Conservation (phyloP, 2,888 invertebrate genomes). For the Latrodectus elegans region DNA sequence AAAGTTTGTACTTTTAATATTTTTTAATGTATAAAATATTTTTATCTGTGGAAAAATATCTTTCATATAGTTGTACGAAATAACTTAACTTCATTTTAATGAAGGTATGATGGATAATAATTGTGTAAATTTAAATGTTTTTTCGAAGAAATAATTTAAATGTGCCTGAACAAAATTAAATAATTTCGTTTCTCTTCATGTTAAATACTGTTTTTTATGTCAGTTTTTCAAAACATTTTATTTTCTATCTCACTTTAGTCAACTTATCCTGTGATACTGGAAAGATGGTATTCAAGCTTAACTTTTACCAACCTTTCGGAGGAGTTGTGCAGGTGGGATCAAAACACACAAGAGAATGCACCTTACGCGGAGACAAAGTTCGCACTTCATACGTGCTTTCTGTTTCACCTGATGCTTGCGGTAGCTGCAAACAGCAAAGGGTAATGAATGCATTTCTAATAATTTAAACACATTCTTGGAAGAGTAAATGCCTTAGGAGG, state of each 20-base stretch:
- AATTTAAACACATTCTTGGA: background rate
- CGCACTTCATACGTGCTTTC: slow-evolving; percentile 41
- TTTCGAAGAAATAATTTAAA: no score
- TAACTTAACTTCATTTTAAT: background rate
- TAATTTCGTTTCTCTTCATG: no score
- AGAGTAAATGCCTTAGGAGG: no score
- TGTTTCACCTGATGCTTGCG: slow-evolving; percentile 51
- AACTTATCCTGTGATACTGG: slow-evolving; percentile 93
- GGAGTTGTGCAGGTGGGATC: slow-evolving; percentile 93
- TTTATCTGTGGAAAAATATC: background rate
- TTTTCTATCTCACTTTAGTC: slow-evolving; percentile 76
- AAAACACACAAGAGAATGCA: slow-evolving; percentile 75
- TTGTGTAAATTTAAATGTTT: no score
- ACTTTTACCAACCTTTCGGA: slow-evolving; percentile 92
- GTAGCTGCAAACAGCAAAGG: slow-evolving; percentile 49
- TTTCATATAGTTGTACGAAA: background rate
- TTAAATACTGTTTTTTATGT: no score
- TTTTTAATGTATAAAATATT: background rate
- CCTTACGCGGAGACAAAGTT: slow-evolving; percentile 40
- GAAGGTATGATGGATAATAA: no score
- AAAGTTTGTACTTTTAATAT: slow-evolving; percentile 23
- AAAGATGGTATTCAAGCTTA: slow-evolving; percentile 90
- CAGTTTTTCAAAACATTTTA: no score
- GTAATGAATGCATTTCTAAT: slow-evolving; percentile 7
- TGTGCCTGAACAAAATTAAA: no score